Evolutionary conservation across 2,888 invertebrate species (phyloP).

Genomic region (Alviniconcha strummeri): DNA sequence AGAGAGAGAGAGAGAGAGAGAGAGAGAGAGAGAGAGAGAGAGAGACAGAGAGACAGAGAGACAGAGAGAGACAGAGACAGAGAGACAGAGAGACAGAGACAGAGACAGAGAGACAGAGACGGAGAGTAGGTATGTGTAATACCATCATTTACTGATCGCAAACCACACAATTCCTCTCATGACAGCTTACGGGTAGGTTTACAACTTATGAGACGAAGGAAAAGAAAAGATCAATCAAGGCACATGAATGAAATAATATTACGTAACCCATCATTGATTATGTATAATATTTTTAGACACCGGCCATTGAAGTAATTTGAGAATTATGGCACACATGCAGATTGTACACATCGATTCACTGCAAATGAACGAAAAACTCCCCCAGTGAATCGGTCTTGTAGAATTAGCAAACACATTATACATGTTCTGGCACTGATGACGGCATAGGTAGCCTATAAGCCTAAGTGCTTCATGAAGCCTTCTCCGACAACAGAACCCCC

Average conservation of each 20-base stretch:
- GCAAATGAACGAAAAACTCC: no score
- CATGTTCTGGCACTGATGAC: no score
- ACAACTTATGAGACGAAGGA: no score
- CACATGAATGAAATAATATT: conserved; percentile 4
- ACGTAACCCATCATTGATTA: neutral
- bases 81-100: neutral
- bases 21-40: conserved; percentile 6
- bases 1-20: conserved; percentile 11
- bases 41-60: conserved; percentile 13
- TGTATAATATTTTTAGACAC: neutral
- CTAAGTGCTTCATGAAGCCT: no score
- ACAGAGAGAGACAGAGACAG: neutral
- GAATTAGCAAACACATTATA: neutral
- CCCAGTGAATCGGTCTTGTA: no score
- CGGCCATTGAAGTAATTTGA: no score
- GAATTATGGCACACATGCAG: no score
- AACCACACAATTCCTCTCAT: conserved; percentile 9
- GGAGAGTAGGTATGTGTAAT: neutral
- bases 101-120: neutral
- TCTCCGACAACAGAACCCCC: no score
- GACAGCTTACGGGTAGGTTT: conserved; percentile 6
- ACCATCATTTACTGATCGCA: neutral
- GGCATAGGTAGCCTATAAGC: no score
- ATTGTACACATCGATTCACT: no score
- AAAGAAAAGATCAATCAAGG: conserved; percentile 11